phyloP scores from a whole-genome alignment of 2,888 invertebrate species.

The Tinea pellionella region DNA sequence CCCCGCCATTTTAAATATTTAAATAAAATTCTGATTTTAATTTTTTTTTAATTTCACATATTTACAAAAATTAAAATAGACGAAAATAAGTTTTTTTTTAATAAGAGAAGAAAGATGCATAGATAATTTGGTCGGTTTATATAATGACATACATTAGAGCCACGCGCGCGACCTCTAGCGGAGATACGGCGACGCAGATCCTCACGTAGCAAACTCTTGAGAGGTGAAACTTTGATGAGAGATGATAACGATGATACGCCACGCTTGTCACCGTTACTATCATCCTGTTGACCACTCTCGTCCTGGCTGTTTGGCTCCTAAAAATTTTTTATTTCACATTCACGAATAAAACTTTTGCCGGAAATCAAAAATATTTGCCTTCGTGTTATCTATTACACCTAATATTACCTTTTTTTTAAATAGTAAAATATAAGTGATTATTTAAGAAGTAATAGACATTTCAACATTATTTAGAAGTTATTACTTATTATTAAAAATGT shows the following conservation, averaged over 20 bases:
- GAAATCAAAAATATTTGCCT: too few relatives aligned
- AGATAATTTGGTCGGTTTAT: not conserved
- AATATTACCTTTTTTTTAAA: too few relatives aligned
- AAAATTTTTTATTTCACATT: constrained; percentile 17
- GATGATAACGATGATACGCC: constrained; percentile 79
- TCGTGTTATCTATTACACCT: too few relatives aligned
- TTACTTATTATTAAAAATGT: too few relatives aligned
- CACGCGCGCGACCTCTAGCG: constrained; percentile 73
- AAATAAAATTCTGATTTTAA: too few relatives aligned
- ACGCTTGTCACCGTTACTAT: constrained; percentile 50
- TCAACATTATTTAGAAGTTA: too few relatives aligned
- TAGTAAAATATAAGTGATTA: too few relatives aligned
- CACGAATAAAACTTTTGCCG: not conserved
- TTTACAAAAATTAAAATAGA: too few relatives aligned
- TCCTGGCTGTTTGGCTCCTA: constrained; percentile 50
- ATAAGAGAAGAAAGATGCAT: not conserved
- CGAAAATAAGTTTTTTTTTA: too few relatives aligned
- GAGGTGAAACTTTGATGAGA: constrained; percentile 84
- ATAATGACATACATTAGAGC: constrained; percentile 45
- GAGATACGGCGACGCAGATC: constrained; percentile 85
- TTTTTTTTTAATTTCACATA: too few relatives aligned
- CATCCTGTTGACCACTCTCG: constrained; percentile 40
- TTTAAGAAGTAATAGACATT: too few relatives aligned
- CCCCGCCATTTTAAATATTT: too few relatives aligned
- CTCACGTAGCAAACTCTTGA: constrained; percentile 86